phyloP scores from a whole-genome alignment of 2,888 invertebrate species.

The Criorhina ranunculi region DNA sequence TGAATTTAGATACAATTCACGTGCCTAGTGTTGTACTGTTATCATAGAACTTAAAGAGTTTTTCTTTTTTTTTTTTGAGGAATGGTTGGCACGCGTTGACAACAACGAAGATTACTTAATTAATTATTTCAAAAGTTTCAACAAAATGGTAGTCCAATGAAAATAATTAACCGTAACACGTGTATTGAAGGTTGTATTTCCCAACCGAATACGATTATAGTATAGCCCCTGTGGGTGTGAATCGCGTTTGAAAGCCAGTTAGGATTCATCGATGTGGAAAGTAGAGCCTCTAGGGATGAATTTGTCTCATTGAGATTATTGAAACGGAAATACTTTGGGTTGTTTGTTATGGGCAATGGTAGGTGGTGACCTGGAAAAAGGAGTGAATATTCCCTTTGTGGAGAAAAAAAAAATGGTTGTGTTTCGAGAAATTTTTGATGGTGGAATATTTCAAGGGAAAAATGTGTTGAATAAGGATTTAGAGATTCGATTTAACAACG shows the following conservation, averaged over 20 bases:
- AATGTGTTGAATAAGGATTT: no score
- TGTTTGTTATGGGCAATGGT: neutral
- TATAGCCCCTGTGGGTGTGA: slow-evolving; percentile 1
- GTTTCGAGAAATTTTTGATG: no score
- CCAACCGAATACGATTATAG: neutral
- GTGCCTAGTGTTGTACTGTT: neutral
- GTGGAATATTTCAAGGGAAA: no score
- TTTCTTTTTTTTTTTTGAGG: no score
- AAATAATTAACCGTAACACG: slow-evolving; percentile 14
- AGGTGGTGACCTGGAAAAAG: neutral
- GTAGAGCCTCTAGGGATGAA: neutral
- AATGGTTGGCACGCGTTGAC: neutral
- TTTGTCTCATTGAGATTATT: slow-evolving; percentile 21
- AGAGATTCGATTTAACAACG: no score
- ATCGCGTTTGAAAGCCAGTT: slow-evolving; percentile 1
- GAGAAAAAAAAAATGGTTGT: no score
- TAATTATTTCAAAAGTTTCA: neutral
- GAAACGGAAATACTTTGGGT: slow-evolving; percentile 25
- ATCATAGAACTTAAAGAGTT: neutral
- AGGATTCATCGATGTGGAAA: slow-evolving; percentile 3
- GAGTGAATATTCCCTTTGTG: slow-evolving; percentile 21
- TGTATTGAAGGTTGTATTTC: neutral
- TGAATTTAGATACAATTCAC: neutral
- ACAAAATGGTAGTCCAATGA: neutral
- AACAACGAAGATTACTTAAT: neutral